phyloP scores from a whole-genome alignment of 2,113 vertebrate genomes.

The Columba janthina region DNA sequence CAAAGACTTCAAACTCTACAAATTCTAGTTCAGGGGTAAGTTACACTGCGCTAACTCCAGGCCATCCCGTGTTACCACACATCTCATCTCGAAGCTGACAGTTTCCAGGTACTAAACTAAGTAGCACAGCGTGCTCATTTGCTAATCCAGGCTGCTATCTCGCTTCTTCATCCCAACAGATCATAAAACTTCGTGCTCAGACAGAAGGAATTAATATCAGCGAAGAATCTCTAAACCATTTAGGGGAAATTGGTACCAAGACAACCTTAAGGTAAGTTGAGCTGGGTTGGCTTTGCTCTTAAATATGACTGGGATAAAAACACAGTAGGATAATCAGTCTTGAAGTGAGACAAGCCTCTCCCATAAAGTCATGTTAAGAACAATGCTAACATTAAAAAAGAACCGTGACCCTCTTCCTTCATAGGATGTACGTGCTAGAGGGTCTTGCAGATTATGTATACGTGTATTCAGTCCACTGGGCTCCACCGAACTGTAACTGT shows the following conservation, averaged over 20 bases:
- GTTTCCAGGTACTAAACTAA: not conserved
- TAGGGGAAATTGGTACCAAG: slow-evolving; percentile 95
- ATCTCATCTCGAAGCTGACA: not conserved
- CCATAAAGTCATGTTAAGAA: not conserved
- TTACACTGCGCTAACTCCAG: not conserved
- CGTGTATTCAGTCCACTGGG: not conserved
- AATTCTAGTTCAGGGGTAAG: not conserved
- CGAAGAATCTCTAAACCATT: slow-evolving; percentile 90
- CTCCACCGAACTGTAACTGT: not conserved
- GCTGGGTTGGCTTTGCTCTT: not conserved
- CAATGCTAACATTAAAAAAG: not conserved
- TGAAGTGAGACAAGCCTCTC: not conserved
- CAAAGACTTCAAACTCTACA: not conserved
- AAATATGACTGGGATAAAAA: not conserved
- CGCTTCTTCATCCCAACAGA: slow-evolving; percentile 74
- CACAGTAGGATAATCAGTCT: not conserved
- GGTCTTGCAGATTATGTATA: not conserved
- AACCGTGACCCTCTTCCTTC: not conserved
- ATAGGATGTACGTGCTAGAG: not conserved
- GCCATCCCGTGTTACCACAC: not conserved
- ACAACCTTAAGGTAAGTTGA: slow-evolving; percentile 90
- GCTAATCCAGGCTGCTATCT: not conserved
- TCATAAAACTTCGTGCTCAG: slow-evolving; percentile 97
- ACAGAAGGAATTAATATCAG: slow-evolving; percentile 93
- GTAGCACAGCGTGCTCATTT: not conserved